Evolutionary conservation across 2,113 vertebrate species (phyloP).

Genomic region (Microtus oregoni): DNA sequence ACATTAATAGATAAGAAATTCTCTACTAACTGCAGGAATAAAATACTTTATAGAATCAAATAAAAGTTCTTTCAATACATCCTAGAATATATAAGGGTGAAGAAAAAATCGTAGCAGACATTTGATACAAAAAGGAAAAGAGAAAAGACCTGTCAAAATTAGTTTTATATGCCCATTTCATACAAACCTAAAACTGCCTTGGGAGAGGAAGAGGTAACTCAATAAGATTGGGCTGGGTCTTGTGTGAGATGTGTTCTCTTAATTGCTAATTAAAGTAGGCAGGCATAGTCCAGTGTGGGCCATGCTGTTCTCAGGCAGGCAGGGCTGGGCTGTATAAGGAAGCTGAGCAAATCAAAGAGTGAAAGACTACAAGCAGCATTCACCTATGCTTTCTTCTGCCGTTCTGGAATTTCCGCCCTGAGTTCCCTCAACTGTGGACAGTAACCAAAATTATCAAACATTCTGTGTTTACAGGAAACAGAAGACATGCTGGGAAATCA

Average conservation of each 20-base stretch:
- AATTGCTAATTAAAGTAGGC: background rate
- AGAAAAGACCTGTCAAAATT: background rate
- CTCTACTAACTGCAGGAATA: background rate
- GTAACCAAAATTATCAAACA: background rate
- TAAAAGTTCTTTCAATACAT: conserved; percentile 4
- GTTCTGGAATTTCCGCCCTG: background rate
- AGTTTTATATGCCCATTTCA: background rate
- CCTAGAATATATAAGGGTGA: background rate
- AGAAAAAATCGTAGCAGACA: background rate
- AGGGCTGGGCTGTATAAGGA: background rate
- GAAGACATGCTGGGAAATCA: background rate
- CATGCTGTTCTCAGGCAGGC: background rate
- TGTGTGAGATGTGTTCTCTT: background rate
- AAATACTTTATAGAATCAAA: background rate
- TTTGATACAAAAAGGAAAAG: background rate
- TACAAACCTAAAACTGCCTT: background rate
- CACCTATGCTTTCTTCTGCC: background rate
- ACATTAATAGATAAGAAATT: background rate
- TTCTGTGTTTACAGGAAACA: background rate
- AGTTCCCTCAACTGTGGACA: background rate
- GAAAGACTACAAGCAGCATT: background rate
- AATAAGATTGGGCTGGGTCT: background rate
- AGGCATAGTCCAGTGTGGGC: background rate
- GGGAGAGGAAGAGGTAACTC: background rate
- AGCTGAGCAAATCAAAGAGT: background rate